These are phyloP conservation scores for Ephydatia muelleri DNA, from an alignment of 37 sponge, comb jelly and placozoan genomes.

Conservation along the genomic window DNA sequence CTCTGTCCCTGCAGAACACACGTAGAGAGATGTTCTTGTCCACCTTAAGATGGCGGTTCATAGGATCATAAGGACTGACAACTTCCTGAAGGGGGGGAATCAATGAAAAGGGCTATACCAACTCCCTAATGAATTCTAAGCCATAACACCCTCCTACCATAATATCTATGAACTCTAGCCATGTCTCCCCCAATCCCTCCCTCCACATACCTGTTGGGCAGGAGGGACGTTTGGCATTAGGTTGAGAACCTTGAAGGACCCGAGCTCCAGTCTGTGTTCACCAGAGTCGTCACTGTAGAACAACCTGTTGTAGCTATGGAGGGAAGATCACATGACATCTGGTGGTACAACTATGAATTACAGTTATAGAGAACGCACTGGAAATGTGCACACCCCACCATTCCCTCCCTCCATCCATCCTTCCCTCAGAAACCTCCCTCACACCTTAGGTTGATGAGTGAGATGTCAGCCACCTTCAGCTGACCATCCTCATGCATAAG, in stretches of 20 bases:
- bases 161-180: background rate
- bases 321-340: background rate
- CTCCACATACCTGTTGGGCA: constrained; percentile 50
- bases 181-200: no score
- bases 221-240: constrained; percentile 74
- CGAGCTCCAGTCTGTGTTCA: constrained; percentile 88
- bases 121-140: no score
- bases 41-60: constrained; percentile 55
- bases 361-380: background rate
- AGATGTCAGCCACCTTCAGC: constrained; percentile 73
- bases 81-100: constrained; percentile 49
- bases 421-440: background rate
- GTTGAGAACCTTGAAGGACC: constrained; percentile 76
- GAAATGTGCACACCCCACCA: constrained; percentile 4
- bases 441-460: constrained; percentile 69
- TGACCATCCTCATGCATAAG: constrained; percentile 87
- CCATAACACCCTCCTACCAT: background rate
- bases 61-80: constrained; percentile 73
- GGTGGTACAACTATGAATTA: no score
- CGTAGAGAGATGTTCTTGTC: constrained; percentile 77
- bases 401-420: no score
- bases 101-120: background rate
- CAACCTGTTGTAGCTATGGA: constrained; percentile 51
- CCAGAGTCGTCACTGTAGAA: constrained; percentile 83
- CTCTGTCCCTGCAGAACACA: constrained; percentile 76